Evolutionary conservation across 2,113 vertebrate species (phyloP).

Genomic region (Chaetura pelagica): DNA sequence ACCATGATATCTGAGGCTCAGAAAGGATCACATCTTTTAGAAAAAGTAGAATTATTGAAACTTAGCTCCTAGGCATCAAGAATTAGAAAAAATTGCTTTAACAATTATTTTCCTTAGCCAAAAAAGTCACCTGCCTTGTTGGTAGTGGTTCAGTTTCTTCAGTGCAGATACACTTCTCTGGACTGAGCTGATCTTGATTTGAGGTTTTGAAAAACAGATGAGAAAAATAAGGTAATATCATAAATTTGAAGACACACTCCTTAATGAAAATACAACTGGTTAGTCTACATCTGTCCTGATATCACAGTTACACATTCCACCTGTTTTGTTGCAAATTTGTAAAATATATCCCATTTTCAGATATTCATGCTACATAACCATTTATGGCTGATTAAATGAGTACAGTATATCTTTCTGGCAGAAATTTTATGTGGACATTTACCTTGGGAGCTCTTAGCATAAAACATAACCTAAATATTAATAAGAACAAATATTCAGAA

Average conservation of each 20-base stretch:
- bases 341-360: background rate
- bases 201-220: background rate
- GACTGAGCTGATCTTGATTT: background rate
- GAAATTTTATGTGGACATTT: background rate
- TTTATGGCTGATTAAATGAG: background rate
- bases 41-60: background rate
- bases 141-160: background rate
- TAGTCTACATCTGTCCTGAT: background rate
- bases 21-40: background rate
- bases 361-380: background rate
- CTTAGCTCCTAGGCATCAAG: background rate
- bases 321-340: background rate
- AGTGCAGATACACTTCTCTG: background rate
- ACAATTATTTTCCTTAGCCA: background rate
- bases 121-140: background rate
- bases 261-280: background rate
- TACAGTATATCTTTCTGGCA: background rate
- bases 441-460: background rate
- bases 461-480: conserved; percentile 29
- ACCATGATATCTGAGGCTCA: background rate
- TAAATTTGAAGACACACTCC: background rate
- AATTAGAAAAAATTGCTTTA: background rate
- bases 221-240: background rate
- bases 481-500: background rate
- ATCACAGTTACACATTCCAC: background rate